Evolutionary conservation across 2,888 invertebrate species (phyloP), one percentile per base, ranked within the genome.

Genomic region (Tinea pellionella): DNA sequence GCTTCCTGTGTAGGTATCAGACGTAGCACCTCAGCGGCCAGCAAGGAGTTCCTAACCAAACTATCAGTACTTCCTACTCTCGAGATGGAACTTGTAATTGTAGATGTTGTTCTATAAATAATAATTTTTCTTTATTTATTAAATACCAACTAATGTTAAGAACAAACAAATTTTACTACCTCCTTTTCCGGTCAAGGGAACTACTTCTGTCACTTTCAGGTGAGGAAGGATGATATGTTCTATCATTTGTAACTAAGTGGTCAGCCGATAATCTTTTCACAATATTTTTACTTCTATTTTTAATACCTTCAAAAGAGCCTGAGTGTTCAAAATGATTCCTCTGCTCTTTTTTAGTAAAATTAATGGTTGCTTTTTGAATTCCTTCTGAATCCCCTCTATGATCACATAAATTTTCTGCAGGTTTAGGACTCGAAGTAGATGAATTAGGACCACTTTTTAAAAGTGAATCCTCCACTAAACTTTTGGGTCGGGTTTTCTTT

Each of bases 1-100:
- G 94, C 95, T 75, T 94, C 94, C 65, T 92, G 91, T 1, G 94
- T 93, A 18, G 95, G 95, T 72, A 95, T 94, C 63, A 95, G 89
- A 77, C 94, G 92, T 62, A 94, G 79, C 62, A 94, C 93, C 78
- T 94, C 93, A 63, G 94, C 94, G 47, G 94, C 93, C 70, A 94
- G 89, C 65, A 94, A 77, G 29, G 94, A 91, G 71, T 93, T 92
- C 64, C 92, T 89, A 37, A 92, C 94, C 69, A 93, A 86, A 74
- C 92, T 92, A 71, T 92, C 92, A 69, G 91, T 90, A 69, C 89
- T 89, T 41, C 87, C 86, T 4, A 83, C 85, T 62, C 78, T 82
- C 42, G 82, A 87, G 62, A 70, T 69, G 62, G 86, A 83, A 67
- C 80, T 68, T 62, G 85, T 77, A 61, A 86, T 79, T 64, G 82